A percentile compares a stretch with the other conserved stretches of the same genome.
Conservation (phyloP, 2,888 invertebrate genomes). For the Heliconius charithonia region DNA sequence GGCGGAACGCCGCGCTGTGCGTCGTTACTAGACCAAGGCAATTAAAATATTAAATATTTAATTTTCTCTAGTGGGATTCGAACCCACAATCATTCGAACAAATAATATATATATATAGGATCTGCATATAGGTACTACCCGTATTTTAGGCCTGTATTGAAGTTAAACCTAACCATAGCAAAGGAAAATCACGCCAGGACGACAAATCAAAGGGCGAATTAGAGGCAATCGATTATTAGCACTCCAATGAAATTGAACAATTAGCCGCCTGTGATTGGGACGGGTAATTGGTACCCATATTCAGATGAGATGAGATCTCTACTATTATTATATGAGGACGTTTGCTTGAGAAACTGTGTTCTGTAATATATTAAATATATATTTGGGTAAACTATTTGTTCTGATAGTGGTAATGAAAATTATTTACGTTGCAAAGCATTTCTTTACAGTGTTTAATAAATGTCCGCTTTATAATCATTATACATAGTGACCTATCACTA, state of each 20-base stretch:
- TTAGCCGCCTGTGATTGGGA: conserved; percentile 35
- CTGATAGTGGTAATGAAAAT: too few species aligned
- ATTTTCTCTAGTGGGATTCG: too few species aligned
- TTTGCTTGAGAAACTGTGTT: conserved; percentile 1
- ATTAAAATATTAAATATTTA: too few species aligned
- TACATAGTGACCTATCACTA: too few species aligned
- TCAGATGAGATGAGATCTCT: conserved; percentile 18
- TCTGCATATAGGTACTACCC: not conserved
- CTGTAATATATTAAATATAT: not conserved
- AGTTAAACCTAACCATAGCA: conserved; percentile 9
- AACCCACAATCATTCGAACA: too few species aligned
- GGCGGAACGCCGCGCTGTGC: too few species aligned
- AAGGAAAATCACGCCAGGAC: conserved; percentile 24
- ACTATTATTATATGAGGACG: not conserved
- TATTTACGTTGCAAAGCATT: too few species aligned
- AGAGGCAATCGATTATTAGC: conserved; percentile 33
- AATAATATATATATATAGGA: not conserved
- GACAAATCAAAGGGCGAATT: conserved; percentile 32
- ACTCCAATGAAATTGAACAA: conserved; percentile 35
- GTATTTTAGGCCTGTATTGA: not conserved
- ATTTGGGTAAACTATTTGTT: not conserved
- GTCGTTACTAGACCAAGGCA: too few species aligned
- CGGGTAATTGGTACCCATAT: conserved; percentile 29
- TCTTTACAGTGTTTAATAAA: too few species aligned
- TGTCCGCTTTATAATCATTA: too few species aligned